phyloP scores from a whole-genome alignment of 1,140 invertebrate species.

The Leptinotarsa texana region DNA sequence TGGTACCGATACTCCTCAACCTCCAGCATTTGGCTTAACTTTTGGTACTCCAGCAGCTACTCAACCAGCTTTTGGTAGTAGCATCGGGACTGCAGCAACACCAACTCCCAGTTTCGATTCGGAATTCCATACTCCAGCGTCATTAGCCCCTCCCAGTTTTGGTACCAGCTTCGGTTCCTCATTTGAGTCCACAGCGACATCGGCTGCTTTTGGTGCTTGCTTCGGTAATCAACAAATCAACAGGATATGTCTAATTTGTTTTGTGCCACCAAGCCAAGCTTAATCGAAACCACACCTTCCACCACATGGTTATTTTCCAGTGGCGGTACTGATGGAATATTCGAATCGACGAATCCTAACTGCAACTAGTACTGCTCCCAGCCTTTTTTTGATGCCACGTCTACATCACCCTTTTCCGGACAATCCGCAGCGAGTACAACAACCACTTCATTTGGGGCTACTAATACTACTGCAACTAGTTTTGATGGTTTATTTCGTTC shows the following conservation, averaged over 20 bases:
- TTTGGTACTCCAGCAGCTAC: slow-evolving; percentile 43
- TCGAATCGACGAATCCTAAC: slow-evolving; percentile 9
- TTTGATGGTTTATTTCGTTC: slow-evolving; percentile 41
- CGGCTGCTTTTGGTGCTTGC: slow-evolving; percentile 45
- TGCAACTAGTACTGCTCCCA: slow-evolving; percentile 40
- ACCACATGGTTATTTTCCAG: slow-evolving; percentile 45
- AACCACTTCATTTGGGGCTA: neutral
- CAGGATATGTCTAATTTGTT: slow-evolving; percentile 48
- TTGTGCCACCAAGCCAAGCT: slow-evolving; percentile 49
- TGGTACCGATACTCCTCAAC: slow-evolving; percentile 5
- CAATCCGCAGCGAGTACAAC: neutral
- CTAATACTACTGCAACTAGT: slow-evolving; percentile 43
- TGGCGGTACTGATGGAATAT: slow-evolving; percentile 31
- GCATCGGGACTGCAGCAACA: slow-evolving; percentile 39
- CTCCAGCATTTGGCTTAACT: slow-evolving; percentile 41
- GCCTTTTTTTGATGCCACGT: slow-evolving; percentile 17
- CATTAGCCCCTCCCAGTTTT: slow-evolving; percentile 55
- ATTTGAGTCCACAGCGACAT: slow-evolving; percentile 31
- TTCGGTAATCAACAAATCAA: slow-evolving; percentile 52
- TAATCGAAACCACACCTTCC: slow-evolving; percentile 54
- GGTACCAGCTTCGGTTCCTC: slow-evolving; percentile 50
- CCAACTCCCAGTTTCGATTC: slow-evolving; percentile 24
- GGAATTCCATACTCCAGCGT: slow-evolving; percentile 53
- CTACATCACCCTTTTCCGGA: no score
- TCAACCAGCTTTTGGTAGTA: slow-evolving; percentile 33